Conservation (phyloP, 1,140 invertebrate species). For the Drosophila rufa region DNA sequence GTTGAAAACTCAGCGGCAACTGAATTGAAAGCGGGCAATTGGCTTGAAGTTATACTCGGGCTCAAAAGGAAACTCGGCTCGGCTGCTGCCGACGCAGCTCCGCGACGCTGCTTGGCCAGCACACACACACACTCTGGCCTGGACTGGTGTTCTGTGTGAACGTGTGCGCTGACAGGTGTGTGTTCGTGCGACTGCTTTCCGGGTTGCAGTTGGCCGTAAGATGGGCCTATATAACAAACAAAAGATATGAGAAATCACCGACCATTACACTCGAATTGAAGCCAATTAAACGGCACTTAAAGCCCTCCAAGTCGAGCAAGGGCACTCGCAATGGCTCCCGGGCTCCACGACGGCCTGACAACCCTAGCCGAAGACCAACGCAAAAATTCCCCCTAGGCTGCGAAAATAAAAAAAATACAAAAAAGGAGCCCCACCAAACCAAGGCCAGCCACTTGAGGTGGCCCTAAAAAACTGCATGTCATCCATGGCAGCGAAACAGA, state of each 20-base stretch:
- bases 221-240: slow-evolving; percentile 18
- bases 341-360: slow-evolving; percentile 9
- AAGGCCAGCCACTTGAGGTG: slow-evolving; percentile 72
- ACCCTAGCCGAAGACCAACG: slow-evolving; percentile 21
- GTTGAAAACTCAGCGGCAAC: slow-evolving; percentile 78
- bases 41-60: slow-evolving; percentile 80
- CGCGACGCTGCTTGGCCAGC: slow-evolving; percentile 28
- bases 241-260: slow-evolving; percentile 8
- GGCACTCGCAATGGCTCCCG: slow-evolving; percentile 29
- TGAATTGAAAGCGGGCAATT: slow-evolving; percentile 75
- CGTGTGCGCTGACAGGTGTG: slow-evolving; percentile 47
- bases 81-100: slow-evolving; percentile 11
- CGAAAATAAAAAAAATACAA: slow-evolving; percentile 3
- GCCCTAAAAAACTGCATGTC: slow-evolving; percentile 75
- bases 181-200: slow-evolving; percentile 41
- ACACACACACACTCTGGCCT: slow-evolving; percentile 8
- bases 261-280: slow-evolving; percentile 47
- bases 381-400: slow-evolving; percentile 29
- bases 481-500: slow-evolving; percentile 51
- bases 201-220: slow-evolving; percentile 40
- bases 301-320: slow-evolving; percentile 36
- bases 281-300: slow-evolving; percentile 60
- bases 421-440: slow-evolving; percentile 44
- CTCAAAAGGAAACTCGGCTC: slow-evolving; percentile 66
- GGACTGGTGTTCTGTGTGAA: slow-evolving; percentile 19